phyloP scores from a whole-genome alignment of 2,888 invertebrate species.

The Acheta domesticus region DNA sequence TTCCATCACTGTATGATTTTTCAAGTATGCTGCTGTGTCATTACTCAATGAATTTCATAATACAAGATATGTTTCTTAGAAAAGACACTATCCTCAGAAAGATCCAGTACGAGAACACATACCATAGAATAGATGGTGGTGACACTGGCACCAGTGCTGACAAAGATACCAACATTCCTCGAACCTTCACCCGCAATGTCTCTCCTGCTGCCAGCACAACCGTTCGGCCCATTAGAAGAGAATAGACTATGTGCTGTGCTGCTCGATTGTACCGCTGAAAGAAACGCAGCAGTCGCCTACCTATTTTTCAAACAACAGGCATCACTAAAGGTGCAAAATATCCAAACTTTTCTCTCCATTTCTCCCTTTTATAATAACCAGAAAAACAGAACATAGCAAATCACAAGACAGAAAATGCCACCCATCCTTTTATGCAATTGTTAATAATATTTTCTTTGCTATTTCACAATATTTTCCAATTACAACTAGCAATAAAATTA shows the following conservation, averaged over 20 bases:
- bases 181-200: constrained; percentile 30
- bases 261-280: constrained; percentile 39
- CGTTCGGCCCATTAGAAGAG: constrained; percentile 40
- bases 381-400: too few species aligned
- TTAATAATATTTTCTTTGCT: background rate
- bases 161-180: constrained; percentile 33
- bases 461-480: too few species aligned
- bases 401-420: too few species aligned
- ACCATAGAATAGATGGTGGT: background rate
- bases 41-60: too few species aligned
- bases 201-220: constrained; percentile 36
- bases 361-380: too few species aligned
- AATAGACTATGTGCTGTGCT: constrained; percentile 42
- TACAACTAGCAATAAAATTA: too few species aligned
- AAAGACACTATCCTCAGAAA: too few species aligned
- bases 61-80: too few species aligned
- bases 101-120: too few species aligned
- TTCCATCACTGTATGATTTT: too few species aligned
- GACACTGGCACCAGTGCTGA: constrained; percentile 33
- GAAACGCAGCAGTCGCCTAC: constrained; percentile 40
- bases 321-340: background rate
- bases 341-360: too few species aligned
- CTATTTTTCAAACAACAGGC: constrained; percentile 28
- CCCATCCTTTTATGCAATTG: background rate
- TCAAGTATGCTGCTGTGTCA: too few species aligned